phyloP scores from a whole-genome alignment of 1,140 invertebrate genomes.

The Apocrypta bakeri region DNA sequence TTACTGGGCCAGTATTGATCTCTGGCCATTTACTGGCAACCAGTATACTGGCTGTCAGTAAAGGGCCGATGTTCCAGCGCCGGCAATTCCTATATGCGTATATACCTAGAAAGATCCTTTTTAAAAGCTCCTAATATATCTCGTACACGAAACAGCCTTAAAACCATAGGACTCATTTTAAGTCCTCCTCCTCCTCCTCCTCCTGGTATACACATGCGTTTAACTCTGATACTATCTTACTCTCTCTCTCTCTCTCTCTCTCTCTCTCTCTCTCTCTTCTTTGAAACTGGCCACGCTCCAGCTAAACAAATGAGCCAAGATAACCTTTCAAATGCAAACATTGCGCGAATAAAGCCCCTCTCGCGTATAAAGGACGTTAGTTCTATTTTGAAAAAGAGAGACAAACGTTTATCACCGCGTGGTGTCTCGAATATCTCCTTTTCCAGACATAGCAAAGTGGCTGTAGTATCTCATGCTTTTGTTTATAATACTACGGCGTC shows the following conservation, averaged over 20 bases:
- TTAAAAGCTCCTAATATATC: neutral
- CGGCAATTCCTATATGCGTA: too few species aligned
- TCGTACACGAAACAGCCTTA: neutral
- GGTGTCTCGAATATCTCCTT: conserved; percentile 23
- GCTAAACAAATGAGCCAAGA: neutral
- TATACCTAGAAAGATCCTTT: neutral
- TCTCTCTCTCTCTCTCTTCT: neutral
- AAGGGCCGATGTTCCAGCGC: too few species aligned
- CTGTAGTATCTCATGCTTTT: conserved; percentile 29
- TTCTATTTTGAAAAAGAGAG: conserved; percentile 43
- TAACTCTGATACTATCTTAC: too few species aligned
- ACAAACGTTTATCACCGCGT: neutral
- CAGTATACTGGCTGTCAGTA: too few species aligned
- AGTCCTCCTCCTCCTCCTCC: too few species aligned
- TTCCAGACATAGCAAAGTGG: conserved; percentile 24
- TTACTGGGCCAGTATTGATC: too few species aligned
- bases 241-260: too few species aligned
- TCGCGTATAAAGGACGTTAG: neutral
- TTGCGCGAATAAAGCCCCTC: neutral
- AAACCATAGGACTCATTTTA: neutral
- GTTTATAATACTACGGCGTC: conserved; percentile 19
- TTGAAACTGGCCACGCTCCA: neutral
- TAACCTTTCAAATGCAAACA: neutral
- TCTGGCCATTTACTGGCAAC: too few species aligned
- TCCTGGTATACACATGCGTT: neutral